Conservation (phyloP, 2,113 vertebrate genomes). For the Nettapus auritus region DNA sequence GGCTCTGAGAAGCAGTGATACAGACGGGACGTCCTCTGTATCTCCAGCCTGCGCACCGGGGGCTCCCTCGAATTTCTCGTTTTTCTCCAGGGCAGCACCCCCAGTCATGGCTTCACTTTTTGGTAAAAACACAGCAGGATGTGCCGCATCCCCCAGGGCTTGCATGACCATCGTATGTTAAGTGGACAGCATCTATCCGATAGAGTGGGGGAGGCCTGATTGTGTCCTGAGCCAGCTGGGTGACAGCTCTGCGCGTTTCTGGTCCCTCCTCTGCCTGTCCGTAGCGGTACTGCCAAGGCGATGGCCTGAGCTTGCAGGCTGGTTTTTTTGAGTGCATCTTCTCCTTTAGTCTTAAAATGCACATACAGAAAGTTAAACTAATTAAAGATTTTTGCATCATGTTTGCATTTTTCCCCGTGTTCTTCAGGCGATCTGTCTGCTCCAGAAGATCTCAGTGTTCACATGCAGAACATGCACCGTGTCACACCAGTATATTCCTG, state of each 20-base stretch:
- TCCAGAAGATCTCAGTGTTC: not conserved
- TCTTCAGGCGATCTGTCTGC: not conserved
- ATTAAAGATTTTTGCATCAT: no score
- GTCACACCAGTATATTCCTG: accelerated
- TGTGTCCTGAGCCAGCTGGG: not conserved
- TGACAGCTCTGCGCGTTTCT: accelerated
- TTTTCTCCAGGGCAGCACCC: not conserved
- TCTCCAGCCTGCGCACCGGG: not conserved
- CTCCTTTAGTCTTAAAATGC: not conserved
- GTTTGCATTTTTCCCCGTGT: not conserved
- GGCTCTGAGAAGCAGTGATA: not conserved
- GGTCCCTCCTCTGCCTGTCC: not conserved
- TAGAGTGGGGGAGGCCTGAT: not conserved
- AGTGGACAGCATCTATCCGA: not conserved
- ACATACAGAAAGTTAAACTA: not conserved
- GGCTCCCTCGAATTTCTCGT: not conserved
- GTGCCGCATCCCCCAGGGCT: not conserved
- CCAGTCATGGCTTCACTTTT: not conserved
- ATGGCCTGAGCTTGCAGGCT: not conserved
- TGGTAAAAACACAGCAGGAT: not conserved
- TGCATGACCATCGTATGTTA: accelerated
- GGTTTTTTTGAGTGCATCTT: not conserved
- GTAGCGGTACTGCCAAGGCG: not conserved
- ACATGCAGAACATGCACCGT: accelerated
- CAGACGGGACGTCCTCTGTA: no score